Evolutionary conservation across 2,113 vertebrate species (phyloP).

Genomic region (Bungarus multicinctus): DNA sequence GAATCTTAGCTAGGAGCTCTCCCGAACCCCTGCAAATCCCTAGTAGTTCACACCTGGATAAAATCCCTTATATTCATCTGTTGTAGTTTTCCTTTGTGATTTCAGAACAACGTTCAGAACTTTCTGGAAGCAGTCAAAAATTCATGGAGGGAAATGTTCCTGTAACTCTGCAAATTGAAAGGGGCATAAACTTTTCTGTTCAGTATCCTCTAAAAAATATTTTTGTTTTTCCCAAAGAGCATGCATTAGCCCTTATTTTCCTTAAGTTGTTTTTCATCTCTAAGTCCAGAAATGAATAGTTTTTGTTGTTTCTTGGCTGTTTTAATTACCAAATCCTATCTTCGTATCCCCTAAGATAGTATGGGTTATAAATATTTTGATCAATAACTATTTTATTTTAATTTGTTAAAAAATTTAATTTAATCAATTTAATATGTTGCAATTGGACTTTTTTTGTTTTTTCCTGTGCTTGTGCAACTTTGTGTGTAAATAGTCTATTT

Average conservation of each 20-base stretch:
- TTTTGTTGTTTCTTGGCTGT: neutral
- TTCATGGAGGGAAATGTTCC: neutral
- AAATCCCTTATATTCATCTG: neutral
- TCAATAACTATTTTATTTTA: neutral
- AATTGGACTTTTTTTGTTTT: neutral
- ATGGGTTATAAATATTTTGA: neutral
- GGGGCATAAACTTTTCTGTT: neutral
- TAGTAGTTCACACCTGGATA: too few relatives aligned
- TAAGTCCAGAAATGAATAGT: neutral
- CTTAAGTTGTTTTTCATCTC: neutral
- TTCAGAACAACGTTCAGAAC: neutral
- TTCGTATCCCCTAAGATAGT: neutral
- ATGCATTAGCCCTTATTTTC: neutral
- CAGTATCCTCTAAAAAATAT: neutral
- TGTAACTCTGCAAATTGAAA: neutral
- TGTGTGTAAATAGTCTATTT: neutral
- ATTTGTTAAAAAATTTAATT: neutral
- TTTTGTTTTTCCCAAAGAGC: neutral
- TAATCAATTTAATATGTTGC: neutral
- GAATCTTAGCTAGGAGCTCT: too few relatives aligned
- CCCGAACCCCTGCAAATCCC: too few relatives aligned
- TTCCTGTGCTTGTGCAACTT: neutral
- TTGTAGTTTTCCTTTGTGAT: neutral
- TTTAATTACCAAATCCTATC: neutral
- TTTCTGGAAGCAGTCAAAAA: neutral